Percentiles rank a stretch among this genome's conserved stretches.
phyloP scores from a whole-genome alignment of 2,888 invertebrate species.

The Macroteleia sp. region DNA sequence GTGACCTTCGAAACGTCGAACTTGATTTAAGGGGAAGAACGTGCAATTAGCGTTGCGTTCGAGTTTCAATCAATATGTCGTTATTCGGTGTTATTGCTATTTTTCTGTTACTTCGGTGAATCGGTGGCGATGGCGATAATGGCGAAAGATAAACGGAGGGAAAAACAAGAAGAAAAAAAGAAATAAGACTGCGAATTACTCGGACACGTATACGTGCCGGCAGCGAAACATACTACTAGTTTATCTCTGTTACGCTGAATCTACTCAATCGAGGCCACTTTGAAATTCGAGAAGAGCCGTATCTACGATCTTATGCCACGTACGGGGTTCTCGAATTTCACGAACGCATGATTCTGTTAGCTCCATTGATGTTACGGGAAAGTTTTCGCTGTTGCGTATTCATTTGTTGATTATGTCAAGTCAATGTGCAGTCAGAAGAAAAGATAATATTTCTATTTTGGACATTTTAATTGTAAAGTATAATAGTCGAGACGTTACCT shows the following conservation, averaged over 20 bases:
- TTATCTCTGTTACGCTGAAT: slow-evolving; percentile 38
- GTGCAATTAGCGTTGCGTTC: slow-evolving; percentile 3
- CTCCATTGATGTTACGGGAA: neutral
- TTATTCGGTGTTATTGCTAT: neutral
- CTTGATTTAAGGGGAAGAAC: neutral
- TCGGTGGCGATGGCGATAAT: too few relatives aligned
- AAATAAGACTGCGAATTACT: too few relatives aligned
- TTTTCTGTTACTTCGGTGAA: too few relatives aligned
- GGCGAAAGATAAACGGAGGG: too few relatives aligned
- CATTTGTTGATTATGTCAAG: slow-evolving; percentile 16
- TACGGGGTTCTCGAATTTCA: slow-evolving; percentile 59
- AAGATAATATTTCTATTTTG: slow-evolving; percentile 10
- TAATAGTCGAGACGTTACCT: too few relatives aligned
- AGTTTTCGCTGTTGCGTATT: slow-evolving; percentile 2
- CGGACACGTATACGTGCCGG: too few relatives aligned
- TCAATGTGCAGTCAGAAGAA: slow-evolving; percentile 8
- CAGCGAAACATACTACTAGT: too few relatives aligned
- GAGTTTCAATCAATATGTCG: slow-evolving; percentile 5
- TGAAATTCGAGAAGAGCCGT: slow-evolving; percentile 51
- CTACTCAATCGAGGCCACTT: slow-evolving; percentile 53
- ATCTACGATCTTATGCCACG: slow-evolving; percentile 28
- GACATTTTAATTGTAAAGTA: too few relatives aligned
- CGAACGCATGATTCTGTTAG: slow-evolving; percentile 17
- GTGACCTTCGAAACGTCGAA: slow-evolving; percentile 11
- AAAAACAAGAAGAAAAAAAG: too few relatives aligned